These are phyloP conservation scores for Melopsittacus undulatus DNA, from an alignment of 2,797 vertebrate species.

Conservation along the genomic window DNA sequence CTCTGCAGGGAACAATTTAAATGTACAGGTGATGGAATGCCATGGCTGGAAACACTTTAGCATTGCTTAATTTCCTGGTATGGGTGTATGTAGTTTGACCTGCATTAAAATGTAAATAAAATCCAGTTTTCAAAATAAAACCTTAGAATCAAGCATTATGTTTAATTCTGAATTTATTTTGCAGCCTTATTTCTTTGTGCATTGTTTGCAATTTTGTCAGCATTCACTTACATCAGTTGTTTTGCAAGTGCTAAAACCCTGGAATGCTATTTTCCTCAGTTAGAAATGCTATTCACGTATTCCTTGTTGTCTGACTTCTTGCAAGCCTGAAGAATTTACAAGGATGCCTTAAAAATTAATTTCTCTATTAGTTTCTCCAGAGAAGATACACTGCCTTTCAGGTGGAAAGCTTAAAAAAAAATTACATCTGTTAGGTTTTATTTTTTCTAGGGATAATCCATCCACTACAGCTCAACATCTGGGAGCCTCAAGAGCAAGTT, in stretches of 20 bases:
- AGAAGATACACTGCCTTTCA: neutral
- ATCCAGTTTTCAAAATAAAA: neutral
- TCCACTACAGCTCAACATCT: neutral
- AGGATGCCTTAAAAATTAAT: neutral
- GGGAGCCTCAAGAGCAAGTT: neutral
- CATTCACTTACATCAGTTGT: neutral
- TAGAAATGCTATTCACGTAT: neutral
- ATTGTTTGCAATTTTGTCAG: neutral
- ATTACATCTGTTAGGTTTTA: neutral
- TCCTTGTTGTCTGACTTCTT: neutral
- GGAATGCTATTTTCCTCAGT: neutral
- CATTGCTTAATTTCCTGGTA: neutral
- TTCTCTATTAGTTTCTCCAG: neutral
- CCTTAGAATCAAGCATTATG: neutral
- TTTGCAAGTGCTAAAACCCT: neutral
- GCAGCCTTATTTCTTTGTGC: neutral
- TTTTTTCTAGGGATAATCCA: constrained; percentile 27
- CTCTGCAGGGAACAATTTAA: neutral
- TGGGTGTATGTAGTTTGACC: neutral
- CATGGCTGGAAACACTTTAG: neutral
- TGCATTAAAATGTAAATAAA: neutral
- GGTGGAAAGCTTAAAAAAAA: neutral
- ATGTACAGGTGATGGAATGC: neutral
- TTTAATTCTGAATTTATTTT: neutral
- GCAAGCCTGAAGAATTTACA: neutral